Percentiles rank a stretch among this genome's conserved stretches.
phyloP scores from a whole-genome alignment of 2,797 vertebrate species.

The Epinephelus malabaricus region DNA sequence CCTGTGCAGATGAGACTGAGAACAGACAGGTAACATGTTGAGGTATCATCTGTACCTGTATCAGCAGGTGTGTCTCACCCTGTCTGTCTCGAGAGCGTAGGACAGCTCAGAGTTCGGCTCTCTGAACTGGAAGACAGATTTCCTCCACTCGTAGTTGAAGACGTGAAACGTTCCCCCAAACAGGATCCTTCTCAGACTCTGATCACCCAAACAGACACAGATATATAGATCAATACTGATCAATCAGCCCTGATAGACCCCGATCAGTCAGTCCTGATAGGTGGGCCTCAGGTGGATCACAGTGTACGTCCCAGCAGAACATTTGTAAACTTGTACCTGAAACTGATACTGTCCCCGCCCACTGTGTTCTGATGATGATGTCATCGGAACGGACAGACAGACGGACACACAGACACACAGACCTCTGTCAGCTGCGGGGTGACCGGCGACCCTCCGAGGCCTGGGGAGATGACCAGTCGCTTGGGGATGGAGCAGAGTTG shows the following conservation, averaged over 20 bases:
- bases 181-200: constrained; percentile 87
- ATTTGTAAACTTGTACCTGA: no score
- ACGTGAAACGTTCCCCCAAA: constrained; percentile 80
- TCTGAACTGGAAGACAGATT: constrained; percentile 86
- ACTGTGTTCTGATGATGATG: no score
- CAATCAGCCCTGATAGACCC: no score
- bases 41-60: no score
- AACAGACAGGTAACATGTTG: background rate
- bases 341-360: no score
- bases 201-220: background rate
- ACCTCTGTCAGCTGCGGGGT: constrained; percentile 82
- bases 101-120: constrained; percentile 80
- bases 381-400: no score
- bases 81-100: constrained; percentile 85
- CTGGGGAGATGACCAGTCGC: constrained; percentile 70
- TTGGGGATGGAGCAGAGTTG: constrained; percentile 68
- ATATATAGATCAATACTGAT: no score
- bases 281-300: no score
- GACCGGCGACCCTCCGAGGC: constrained; percentile 78
- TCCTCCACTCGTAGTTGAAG: constrained; percentile 88
- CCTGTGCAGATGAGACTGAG: constrained; percentile 39
- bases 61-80: constrained; percentile 76
- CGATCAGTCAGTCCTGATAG: no score
- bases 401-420: background rate
- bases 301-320: no score